Conservation (phyloP, 2,113 vertebrate species). For the Struthidea cinerea region DNA sequence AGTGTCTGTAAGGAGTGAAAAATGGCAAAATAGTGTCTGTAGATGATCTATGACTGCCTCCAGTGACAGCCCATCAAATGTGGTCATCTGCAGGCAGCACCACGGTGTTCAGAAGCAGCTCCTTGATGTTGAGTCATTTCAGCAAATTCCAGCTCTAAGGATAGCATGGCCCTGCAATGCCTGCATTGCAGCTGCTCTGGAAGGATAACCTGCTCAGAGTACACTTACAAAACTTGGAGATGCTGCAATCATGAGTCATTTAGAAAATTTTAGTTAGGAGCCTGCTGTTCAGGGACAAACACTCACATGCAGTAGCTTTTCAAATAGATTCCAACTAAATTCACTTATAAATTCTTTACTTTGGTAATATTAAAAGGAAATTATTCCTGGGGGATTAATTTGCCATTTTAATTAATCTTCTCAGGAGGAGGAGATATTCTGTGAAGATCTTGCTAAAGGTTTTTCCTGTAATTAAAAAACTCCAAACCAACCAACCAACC, state of each 20-base stretch:
- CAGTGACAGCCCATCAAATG: background rate
- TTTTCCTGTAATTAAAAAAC: background rate
- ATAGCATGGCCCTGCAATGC: background rate
- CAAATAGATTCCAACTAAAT: background rate
- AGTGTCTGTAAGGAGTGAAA: background rate
- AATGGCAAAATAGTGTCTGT: background rate
- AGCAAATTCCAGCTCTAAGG: background rate
- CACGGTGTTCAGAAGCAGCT: accelerated
- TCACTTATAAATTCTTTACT: background rate
- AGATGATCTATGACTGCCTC: background rate
- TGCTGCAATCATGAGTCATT: slow-evolving; percentile 18
- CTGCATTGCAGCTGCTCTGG: slow-evolving; percentile 36
- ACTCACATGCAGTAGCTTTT: background rate
- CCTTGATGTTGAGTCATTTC: background rate
- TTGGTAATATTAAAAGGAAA: background rate
- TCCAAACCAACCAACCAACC: background rate
- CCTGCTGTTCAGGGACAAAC: background rate
- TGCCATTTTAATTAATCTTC: background rate
- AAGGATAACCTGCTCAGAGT: background rate
- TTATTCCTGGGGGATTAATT: background rate
- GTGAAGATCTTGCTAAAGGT: background rate
- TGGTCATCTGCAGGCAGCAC: background rate
- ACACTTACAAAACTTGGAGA: background rate
- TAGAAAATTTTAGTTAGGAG: background rate
- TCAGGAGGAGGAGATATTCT: background rate